Base-by-base conservation (phyloP, 1,140 invertebrate species). In the Gryllus bimaculatus region DNA sequence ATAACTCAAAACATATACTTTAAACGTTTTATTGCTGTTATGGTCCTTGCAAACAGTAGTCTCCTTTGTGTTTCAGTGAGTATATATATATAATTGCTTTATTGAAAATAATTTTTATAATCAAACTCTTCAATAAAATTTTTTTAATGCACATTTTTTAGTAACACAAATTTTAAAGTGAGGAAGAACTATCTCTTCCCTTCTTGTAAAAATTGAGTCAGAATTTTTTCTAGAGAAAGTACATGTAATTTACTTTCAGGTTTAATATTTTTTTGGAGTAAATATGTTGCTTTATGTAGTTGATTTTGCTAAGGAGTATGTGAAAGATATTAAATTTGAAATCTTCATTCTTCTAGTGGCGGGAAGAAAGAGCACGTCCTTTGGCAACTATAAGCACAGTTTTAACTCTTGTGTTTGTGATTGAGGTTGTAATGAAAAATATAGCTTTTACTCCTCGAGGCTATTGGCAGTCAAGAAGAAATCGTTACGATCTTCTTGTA, bases 401-500 rank as follows among this genome's bases (percentile, higher is more conserved):
- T 78, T 90, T 98, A 77, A 95, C 93, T 47, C 86, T 94, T 81
- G 90, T 95, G 76, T 97, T 96, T 87, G 91, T 95, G n/a, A 89
- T 94, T 81, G 94, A 99, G 90, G 97, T 99, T 54, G 89, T 99
- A 20, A 96, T 99, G 92, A 99, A 99, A 89, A 96, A 96, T 84
- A 95, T 98, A 80, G 98, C 98, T n/a, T 98, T 99, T 87, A 99
- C 97, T 49, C 95, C 97, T 79, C 90, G 94, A 81, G 98, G 98
- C 74, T 99, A 99, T 88, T 99, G 98, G 95, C 98, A 99, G 85
- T 98, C 96, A 79, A 88, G 97, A 83, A 90, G 98, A 82, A 99
- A 99, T 88, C 90, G 98, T 84, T 99, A 99, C 86, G 98, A 99
- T 88, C 90, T 99, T 76, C 92, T 99, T 79, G 98, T 99, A 73